Conservation (phyloP, 35 echinoderm and acorn worm genomes). For the Apostichopus japonicus region DNA sequence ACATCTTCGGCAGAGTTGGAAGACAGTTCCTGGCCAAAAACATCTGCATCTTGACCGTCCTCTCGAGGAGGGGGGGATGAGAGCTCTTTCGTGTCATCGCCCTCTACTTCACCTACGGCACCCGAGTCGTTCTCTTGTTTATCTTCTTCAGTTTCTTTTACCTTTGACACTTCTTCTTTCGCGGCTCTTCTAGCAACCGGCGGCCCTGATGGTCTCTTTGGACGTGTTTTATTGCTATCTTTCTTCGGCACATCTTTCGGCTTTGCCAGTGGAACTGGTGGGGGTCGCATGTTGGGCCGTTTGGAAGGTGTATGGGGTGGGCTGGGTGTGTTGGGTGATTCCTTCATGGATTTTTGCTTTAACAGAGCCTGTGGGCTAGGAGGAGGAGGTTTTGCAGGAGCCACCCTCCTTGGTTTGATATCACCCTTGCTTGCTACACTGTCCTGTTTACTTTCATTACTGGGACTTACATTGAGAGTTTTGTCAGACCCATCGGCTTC, state of each 20-base stretch:
- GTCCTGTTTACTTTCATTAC: not conserved
- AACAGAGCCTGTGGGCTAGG: not conserved
- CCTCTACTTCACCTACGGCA: not conserved
- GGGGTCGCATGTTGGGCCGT: not conserved
- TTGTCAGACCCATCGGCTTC: not conserved
- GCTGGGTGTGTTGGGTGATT: not conserved
- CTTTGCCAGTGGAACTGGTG: not conserved
- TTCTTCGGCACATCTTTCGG: no score
- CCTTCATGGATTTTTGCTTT: not conserved
- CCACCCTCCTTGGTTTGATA: slow-evolving; percentile 5
- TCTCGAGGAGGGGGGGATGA: not conserved
- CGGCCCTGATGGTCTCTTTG: not conserved
- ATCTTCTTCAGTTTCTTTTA: not conserved
- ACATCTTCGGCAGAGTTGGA: not conserved
- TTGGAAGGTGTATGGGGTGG: not conserved
- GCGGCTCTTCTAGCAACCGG: not conserved
- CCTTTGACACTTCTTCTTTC: not conserved
- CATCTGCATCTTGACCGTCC: slow-evolving; percentile 4
- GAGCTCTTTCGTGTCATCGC: not conserved
- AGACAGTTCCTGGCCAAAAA: not conserved
- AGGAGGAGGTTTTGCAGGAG: slow-evolving; percentile 30
- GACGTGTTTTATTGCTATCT: not conserved
- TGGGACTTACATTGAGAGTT: not conserved
- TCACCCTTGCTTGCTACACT: not conserved
- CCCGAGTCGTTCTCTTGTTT: not conserved